phyloP scores from a whole-genome alignment of 2,797 vertebrate genomes.

The Sebastes dallii region DNA sequence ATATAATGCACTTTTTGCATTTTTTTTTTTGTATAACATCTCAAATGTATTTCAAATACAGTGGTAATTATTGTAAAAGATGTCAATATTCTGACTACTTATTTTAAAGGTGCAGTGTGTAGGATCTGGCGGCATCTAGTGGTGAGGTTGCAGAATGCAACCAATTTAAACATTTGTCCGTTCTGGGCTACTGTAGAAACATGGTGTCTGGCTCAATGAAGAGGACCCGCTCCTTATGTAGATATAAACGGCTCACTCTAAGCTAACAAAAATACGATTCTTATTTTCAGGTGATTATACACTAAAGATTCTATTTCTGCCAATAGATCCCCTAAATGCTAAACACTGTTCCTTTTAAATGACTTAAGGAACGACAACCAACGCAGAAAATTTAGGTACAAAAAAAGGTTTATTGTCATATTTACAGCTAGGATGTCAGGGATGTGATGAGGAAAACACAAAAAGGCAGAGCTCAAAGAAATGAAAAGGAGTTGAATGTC shows the following conservation, averaged over 20 bases:
- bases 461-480: slow-evolving; percentile 37
- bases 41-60: not conserved
- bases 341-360: not conserved
- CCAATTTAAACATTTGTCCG: no score
- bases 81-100: not conserved
- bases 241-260: no score
- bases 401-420: slow-evolving; percentile 77
- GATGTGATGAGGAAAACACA: slow-evolving; percentile 44
- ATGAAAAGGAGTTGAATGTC: slow-evolving; percentile 13
- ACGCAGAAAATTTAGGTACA: slow-evolving; percentile 39
- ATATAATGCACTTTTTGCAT: not conserved
- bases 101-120: not conserved
- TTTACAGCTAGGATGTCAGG: slow-evolving; percentile 67
- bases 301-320: no score
- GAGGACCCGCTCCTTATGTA: no score
- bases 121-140: no score
- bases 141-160: no score
- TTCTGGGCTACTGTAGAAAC: no score
- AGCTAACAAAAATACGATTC: no score
- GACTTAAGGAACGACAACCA: not conserved
- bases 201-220: no score
- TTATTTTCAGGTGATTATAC: no score
- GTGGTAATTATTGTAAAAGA: not conserved
- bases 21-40: not conserved
- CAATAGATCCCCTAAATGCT: no score